Evolutionary conservation across 1,140 invertebrate genomes (phyloP), one percentile per base, ranked within the genome.

Genomic region (Chionoecetes opilio): DNA sequence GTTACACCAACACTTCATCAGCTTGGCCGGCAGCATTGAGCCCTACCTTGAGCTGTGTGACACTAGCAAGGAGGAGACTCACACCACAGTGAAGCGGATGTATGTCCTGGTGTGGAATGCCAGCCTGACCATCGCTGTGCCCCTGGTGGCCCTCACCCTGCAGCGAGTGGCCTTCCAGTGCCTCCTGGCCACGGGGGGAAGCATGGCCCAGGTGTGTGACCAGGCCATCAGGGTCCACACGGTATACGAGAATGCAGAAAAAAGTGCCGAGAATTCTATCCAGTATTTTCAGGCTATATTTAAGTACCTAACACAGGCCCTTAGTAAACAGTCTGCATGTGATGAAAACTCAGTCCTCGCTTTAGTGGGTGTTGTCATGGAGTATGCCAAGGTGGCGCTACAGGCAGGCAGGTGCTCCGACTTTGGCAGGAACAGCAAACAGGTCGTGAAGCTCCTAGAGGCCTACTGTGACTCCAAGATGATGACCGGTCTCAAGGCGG

Each of bases 91-190:
- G 26, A 95, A 92, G 84, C 75, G 26, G 37, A 35, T 95, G 31
- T 88, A 87, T n/a, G 82, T 53, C 14, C 63, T 17, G n/a, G n/a
- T 95, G 9, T 95, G 94, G 94, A 92, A 95, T 88, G 84, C 90
- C 29, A 95, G 94, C n/a, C 84, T 95, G 2, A 38, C 11, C 53
- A 26, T 31, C 29, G 21, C 38, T 38, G 37, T n/a, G 11, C 94
- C 94, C 31, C 9, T 38, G 26, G 41, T 85, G 17, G 91, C 94
- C 37, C 82, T 95, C 21, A 92, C 35, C 3, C 84, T 95, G 21
- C 94, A 95, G 34, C 63, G 91, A 29, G 75, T 53, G 92, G 29
- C 94, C 3, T 6, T 95, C 32, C 46, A 63, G 46, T 95, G 85
- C 82, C 38, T 63, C 32, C 53, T 92, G 53, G 94, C 90, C 26